Evolutionary conservation across 2,797 vertebrate species (phyloP), one percentile per base, ranked within the genome.

Genomic region (Lacerta viridis): DNA sequence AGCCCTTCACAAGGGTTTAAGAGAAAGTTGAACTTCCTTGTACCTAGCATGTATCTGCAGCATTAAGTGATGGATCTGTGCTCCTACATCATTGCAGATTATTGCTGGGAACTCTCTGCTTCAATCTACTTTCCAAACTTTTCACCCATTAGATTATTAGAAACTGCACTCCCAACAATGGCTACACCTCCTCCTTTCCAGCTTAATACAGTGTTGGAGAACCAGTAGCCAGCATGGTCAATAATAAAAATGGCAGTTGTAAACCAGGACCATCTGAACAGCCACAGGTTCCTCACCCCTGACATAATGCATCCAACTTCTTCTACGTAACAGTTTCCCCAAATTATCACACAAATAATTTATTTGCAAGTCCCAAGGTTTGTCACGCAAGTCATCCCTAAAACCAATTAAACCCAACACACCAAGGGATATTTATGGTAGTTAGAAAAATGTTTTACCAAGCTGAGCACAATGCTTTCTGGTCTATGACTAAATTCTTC

Each of bases 341-440:
- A 59, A 36, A 74, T 74, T 55, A 61, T 27, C 55, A 33, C 71
- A 84, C 20, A 39, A 59, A 75, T 75, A 3, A 69, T 83, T 83
- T 84, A 36, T 84, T 25, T 84, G 43, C 68, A 84, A 74, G 46
- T 55, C n/a, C 46, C 64, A 69, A 83, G 41, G 59, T 15, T n/a
- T 4, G 27, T 5, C 39, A 46, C 1, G 25, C n/a, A 72, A 10
- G 6, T 29, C 68, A 83, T 50, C n/a, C 41, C 15, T 43, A 1
- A 83, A 83, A 85, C 50, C 29, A 4, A 75, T 61, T 61, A 59
- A 74, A 36, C 11, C 41, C 66, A 68, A 82, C 43, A 39, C 66
- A 83, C 41, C 29, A 66, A 41, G 7, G 4, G 66, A 10, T 83
- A 50, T 69, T 83, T 50, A 83, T 20, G 39, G 64, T 83, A n/a